Evolutionary conservation across 2,797 vertebrate genomes (phyloP), one percentile per base, ranked within the genome.

Genomic region (Mycteria americana): DNA sequence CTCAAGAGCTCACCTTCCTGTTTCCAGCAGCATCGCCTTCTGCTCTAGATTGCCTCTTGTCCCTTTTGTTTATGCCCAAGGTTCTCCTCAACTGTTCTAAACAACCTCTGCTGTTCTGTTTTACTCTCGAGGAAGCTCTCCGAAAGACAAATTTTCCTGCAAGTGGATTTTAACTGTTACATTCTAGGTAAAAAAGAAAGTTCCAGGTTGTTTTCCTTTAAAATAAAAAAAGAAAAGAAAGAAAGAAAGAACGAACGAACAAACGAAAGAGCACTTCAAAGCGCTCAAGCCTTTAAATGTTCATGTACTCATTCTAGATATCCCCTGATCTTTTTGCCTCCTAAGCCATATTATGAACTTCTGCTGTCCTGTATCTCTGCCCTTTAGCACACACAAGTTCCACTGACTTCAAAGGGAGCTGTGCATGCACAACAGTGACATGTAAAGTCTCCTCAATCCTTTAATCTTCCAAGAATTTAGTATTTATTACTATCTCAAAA

Each of bases 401-500:
- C 35, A 41, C 14, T 76, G 51, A 94, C 84, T 94, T 97, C 92
- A 92, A 96, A 96, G 39, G 28, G 69, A 96, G 21, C 37, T 67
- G 39, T 76, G 37, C 30, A 53, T 46, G 48, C 39, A 79, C 73
- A 88, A 79, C 46, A 69, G 72, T 83, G 82, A 91, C 82, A 89
- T 13, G 33, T 48, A 88, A 94, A 93, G 53, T 93, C 91, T 89
- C 21, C 50, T 80, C 28, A 62, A 88, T 84, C 76, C 92, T 96
- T 94, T 92, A 92, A 93, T 95, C 84, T 86, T 93, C 21, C 27
- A 81, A 86, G 69, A 94, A 95, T 88, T 85, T 69, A 59, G 46
- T 88, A 87, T 96, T 94, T 95, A 89, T 96, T 88, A 57, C 62
- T 78, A 75, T 39, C 46, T 91, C 79, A 88, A 87, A 96, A 97